These are phyloP conservation scores for Psammodynastes pulverulentus DNA, from an alignment of 2,113 vertebrate genomes.

Conservation along the genomic window DNA sequence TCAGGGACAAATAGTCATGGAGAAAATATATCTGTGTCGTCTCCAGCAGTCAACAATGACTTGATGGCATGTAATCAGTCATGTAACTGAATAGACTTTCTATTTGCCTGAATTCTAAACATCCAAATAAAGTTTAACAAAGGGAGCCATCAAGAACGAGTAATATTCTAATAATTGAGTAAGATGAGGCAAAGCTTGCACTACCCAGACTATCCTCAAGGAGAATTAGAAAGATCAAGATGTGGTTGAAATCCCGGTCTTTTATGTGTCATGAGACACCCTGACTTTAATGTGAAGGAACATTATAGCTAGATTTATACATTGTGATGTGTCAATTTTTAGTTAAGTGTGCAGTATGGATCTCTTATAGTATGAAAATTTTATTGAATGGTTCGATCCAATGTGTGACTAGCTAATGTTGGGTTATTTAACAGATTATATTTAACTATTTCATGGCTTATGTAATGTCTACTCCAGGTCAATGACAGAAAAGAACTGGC, in stretches of 20 bases:
- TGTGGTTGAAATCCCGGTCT: background rate
- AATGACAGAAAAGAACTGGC: background rate
- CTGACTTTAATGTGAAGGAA: background rate
- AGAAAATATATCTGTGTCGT: background rate
- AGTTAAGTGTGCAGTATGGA: background rate
- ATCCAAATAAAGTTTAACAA: background rate
- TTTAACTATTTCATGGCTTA: background rate
- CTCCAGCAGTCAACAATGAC: background rate
- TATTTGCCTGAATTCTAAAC: background rate
- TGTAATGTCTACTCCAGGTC: background rate
- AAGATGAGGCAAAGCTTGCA: background rate
- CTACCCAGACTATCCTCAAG: background rate
- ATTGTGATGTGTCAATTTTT: background rate
- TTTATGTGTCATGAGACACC: background rate
- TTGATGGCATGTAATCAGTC: background rate
- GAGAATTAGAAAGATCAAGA: background rate
- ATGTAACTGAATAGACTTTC: background rate
- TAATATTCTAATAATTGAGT: background rate
- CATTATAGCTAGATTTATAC: background rate
- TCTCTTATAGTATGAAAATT: background rate
- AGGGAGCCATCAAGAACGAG: background rate
- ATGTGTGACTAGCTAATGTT: background rate
- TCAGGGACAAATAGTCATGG: background rate
- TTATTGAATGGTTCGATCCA: background rate
- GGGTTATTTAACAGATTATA: background rate